Evolutionary conservation across 2,113 vertebrate species (phyloP).

Genomic region (Mugil cephalus): DNA sequence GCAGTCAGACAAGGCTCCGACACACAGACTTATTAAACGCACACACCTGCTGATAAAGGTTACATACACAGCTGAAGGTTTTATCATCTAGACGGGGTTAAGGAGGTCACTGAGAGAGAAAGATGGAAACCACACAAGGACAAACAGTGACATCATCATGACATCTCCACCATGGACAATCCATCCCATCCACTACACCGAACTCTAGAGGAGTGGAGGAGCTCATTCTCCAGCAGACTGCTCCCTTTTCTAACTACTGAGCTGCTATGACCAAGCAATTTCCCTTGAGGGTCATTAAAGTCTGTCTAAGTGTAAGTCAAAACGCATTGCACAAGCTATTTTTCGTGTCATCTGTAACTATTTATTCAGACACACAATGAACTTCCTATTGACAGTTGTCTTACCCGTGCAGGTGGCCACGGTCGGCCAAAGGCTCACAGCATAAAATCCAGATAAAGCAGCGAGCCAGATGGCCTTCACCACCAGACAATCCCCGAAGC

Average conservation of each 20-base stretch:
- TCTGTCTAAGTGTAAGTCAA: no score
- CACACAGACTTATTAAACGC: constrained; percentile 8
- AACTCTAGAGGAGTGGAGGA: no score
- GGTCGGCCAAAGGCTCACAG: constrained; percentile 32
- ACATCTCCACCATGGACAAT: no score
- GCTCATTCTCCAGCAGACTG: no score
- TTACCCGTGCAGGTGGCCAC: constrained; percentile 59
- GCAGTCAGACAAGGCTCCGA: constrained; percentile 49
- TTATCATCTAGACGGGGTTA: constrained; percentile 10
- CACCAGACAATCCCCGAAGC: constrained; percentile 23
- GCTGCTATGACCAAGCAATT: no score
- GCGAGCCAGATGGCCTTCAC: constrained; percentile 50
- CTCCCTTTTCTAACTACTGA: no score
- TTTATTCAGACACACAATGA: constrained; percentile 1
- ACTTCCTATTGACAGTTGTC: constrained; percentile 6
- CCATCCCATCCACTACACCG: no score
- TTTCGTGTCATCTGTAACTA: background rate
- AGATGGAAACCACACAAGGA: constrained; percentile 4
- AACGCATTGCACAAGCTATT: background rate
- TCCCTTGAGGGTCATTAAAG: no score
- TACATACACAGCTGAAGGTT: constrained; percentile 16
- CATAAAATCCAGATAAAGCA: constrained; percentile 48
- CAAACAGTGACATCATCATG: constrained; percentile 13
- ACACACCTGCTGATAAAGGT: constrained; percentile 4
- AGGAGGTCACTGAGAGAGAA: background rate